Conservation (phyloP, 2,888 invertebrate genomes). For the Keiferia lycopersicella region DNA sequence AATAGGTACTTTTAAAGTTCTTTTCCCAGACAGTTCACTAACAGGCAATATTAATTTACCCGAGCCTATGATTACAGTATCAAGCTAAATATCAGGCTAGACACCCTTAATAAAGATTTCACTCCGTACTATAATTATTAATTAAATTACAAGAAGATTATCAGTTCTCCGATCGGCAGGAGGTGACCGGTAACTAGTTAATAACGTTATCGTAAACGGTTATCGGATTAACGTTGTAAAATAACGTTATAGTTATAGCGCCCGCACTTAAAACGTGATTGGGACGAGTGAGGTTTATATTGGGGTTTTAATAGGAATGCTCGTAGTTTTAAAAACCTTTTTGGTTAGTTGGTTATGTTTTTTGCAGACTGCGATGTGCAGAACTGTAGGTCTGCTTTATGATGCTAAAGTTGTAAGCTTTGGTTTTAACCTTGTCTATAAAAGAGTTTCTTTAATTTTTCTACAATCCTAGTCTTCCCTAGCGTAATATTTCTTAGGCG, state of each 20-base stretch:
- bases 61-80: background rate
- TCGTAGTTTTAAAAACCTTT: no score
- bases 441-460: no score
- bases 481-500: no score
- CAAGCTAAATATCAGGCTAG: constrained; percentile 4
- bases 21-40: no score
- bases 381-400: no score
- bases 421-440: no score
- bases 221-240: constrained; percentile 8
- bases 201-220: constrained; percentile 9
- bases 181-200: background rate
- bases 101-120: constrained; percentile 8
- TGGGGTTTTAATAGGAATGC: background rate
- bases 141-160: constrained; percentile 5
- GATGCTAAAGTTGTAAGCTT: no score
- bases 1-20: no score
- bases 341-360: no score
- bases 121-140: background rate
- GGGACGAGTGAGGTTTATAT: background rate
- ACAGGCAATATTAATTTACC: background rate
- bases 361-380: no score
- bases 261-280: background rate
- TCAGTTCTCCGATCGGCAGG: constrained; percentile 2
- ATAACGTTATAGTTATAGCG: background rate
- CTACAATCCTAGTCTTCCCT: no score